Percentiles rank a stretch among this genome's conserved stretches.
These are phyloP conservation scores for Oreochromis aureus DNA, from an alignment of 2,113 vertebrate genomes.

Conservation along the genomic window DNA sequence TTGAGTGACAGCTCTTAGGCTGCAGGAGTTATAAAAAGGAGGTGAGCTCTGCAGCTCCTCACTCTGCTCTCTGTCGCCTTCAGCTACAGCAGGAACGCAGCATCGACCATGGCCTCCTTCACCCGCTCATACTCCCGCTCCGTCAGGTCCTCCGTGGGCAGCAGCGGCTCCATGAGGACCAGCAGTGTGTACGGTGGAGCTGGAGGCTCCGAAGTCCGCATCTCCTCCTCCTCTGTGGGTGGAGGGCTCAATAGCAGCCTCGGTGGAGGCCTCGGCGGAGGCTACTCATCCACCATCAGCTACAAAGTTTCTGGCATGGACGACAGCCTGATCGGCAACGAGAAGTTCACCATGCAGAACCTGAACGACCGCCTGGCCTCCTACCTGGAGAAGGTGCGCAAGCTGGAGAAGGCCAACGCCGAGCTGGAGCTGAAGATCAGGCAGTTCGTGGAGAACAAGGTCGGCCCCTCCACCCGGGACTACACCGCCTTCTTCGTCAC, in stretches of 20 bases:
- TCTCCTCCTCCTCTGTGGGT: constrained; percentile 18
- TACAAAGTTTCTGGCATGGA: neutral
- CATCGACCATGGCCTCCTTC: neutral
- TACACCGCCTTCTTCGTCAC: constrained; percentile 18
- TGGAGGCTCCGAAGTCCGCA: constrained; percentile 19
- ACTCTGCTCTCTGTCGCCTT: constrained; percentile 19
- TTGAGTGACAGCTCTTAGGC: neutral
- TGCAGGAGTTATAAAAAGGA: constrained; percentile 18
- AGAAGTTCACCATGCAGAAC: constrained; percentile 74
- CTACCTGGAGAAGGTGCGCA: constrained; percentile 70
- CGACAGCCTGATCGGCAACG: constrained; percentile 35
- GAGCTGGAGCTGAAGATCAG: constrained; percentile 74
- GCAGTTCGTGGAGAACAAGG: constrained; percentile 56
- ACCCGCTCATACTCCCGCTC: constrained; percentile 22
- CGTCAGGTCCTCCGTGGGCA: constrained; percentile 31
- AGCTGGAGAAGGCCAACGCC: constrained; percentile 67
- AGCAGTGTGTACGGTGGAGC: constrained; percentile 43
- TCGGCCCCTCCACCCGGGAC: constrained; percentile 13
- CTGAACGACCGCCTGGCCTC: constrained; percentile 73
- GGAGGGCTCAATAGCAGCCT: neutral
- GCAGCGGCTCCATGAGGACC: neutral
- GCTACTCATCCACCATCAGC: neutral
- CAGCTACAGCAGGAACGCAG: neutral
- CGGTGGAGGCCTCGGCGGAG: neutral
- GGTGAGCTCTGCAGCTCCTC: neutral